These are phyloP conservation scores for Diloba caeruleocephala DNA, from an alignment of 2,888 invertebrate genomes.

Conservation along the genomic window DNA sequence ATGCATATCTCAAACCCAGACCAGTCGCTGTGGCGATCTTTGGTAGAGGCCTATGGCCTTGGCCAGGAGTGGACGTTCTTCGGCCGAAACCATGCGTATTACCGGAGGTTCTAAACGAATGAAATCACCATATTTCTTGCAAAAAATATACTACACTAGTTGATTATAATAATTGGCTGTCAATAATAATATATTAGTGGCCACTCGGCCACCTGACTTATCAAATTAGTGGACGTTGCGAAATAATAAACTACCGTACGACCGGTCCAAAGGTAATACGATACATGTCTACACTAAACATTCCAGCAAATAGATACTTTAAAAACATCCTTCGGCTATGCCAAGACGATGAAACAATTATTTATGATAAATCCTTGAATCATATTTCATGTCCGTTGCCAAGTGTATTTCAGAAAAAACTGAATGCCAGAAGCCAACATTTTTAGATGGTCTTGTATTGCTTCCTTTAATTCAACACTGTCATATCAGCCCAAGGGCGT, in stretches of 20 bases:
- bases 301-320: slow-evolving; percentile 1
- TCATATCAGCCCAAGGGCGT: too few species aligned
- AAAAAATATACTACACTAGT: slow-evolving; percentile 7
- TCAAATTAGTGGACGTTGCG: slow-evolving; percentile 32
- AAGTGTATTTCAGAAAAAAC: slow-evolving; percentile 1
- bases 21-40: too few species aligned
- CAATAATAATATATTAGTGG: slow-evolving; percentile 29
- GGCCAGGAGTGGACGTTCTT: too few species aligned
- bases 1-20: too few species aligned
- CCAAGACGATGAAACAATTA: neutral
- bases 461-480: neutral
- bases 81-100: neutral
- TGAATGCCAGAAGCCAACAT: slow-evolving; percentile 1
- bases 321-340: neutral
- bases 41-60: too few species aligned
- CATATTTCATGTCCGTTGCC: slow-evolving; percentile 1
- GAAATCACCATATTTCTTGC: slow-evolving; percentile 21
- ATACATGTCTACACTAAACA: slow-evolving; percentile 7
- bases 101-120: slow-evolving; percentile 1
- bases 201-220: slow-evolving; percentile 37
- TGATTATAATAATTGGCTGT: slow-evolving; percentile 46
- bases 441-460: neutral
- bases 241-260: slow-evolving; percentile 25
- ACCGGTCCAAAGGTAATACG: slow-evolving; percentile 48
- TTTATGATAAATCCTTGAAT: neutral